Base-by-base conservation (phyloP, 2,888 invertebrate genomes). In the Ashinkailepas kermadecensis region DNA sequence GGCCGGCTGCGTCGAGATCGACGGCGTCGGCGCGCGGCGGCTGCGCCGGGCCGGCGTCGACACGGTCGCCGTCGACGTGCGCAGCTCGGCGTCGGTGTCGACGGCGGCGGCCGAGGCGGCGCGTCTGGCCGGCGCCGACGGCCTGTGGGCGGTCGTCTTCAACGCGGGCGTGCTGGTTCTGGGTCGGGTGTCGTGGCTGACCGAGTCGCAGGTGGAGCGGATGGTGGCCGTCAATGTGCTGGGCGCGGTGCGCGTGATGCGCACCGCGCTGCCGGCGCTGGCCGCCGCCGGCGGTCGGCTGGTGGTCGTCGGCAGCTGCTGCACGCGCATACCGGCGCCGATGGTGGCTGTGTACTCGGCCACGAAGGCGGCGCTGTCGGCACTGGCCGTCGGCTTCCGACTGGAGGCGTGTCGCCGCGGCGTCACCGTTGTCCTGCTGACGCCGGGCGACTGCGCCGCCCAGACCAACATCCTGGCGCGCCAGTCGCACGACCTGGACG, bases 181-280 rank as follows among this genome's bases (percentile, higher is more conserved):
- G 85, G 97, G 96, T 0, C 95, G 96, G 87, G 94, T 93, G 86
- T 97, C 97, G 87, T 96, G 97, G 94, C 92, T 92, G 86, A 93
- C 95, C 0, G 89, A 91, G 80, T 87, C 89, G 0, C 91, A 94
- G 86, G 90, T 93, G 82, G 90, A 91, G 83, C 88, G 89, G 80
- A 93, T 94, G 85, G 89, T 95, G 81, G 90, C 92, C 82, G 92
- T 96, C 11, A 98, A 98, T 89, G 88, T 95, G n/a, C 86, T 93
- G 83, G 97, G 97, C 0, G 91, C 94, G 1, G 91, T 96, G 90
- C 89, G 91, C 84, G 86, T 96, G 11, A 93, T 93, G 0, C 91
- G 92, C 81, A 90, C 91, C 10, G 91, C 95, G 85, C 87, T 95
- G 82, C 93, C 94, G 0, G 87, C 93, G 78, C 88, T 95, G 23